Evolutionary conservation across 2,797 vertebrate genomes (phyloP), one percentile per base, ranked within the genome.

Genomic region (Spinus pinus): DNA sequence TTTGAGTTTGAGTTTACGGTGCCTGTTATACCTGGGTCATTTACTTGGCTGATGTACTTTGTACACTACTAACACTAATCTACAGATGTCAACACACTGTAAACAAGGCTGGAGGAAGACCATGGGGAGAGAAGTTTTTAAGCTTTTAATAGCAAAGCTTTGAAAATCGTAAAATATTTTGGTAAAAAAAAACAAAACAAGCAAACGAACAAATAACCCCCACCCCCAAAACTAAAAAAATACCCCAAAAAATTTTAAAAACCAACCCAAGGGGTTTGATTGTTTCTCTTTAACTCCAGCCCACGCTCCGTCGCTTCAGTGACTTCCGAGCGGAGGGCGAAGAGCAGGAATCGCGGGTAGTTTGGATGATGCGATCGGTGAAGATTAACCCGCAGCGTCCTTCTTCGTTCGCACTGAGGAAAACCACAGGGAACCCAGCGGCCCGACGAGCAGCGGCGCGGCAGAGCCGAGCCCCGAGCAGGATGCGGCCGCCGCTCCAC

Each of bases 381-480:
- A 33, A 25, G 25, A 42, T 31, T 20, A 74, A 66, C 56, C 41
- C 16, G 18, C 39, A 7, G 2, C 0, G 28, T 6, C 27, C 12
- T 46, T 2, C 16, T 7, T 4, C 24, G 2, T 39, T 39, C 39
- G 39, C 7, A 8, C 16, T 1, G 31, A 28, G 54, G 14, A 56
- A 22, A 47, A 1, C 4, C 19, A 0, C 33, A 2, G 57, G n/a
- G 49, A 9, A 1, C 18, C 0, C 41, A 28, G 28, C n/a, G 14
- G 47, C 47, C 1, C 56, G 2, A 1, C 2, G 30, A 6, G 41
- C 23, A 5, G 13, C 24, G 5, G 22, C 17, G 50, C 41, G 46
- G 61, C 46, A 2, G 39, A 23, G 39, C 54, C 20, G 56, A 33
- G 41, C 47, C 28, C 30, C 16, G 64, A 30, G 33, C 47, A 44